Conservation (phyloP, 30 jellyfish, hydroid and myxozoan genomes). For the Aurelia sp. region DNA sequence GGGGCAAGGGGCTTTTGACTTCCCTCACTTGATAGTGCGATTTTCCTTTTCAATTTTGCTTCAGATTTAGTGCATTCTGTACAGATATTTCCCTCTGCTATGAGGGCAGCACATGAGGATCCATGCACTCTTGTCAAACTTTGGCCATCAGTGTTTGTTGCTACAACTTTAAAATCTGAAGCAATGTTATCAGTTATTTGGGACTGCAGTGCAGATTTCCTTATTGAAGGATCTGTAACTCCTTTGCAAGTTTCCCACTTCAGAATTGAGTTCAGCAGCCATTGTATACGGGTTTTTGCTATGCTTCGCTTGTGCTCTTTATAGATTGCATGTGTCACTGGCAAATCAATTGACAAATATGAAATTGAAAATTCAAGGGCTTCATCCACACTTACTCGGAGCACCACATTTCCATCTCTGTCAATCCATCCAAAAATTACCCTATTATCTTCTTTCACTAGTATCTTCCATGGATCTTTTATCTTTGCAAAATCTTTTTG, state of each 20-base stretch:
- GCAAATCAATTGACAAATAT: not conserved
- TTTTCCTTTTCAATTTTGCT: too few relatives aligned
- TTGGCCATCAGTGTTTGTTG: not conserved
- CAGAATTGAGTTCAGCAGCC: not conserved
- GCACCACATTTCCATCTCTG: slow-evolving; percentile 1
- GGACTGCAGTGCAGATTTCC: not conserved
- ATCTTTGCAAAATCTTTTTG: too few relatives aligned
- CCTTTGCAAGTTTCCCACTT: not conserved
- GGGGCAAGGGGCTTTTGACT: too few relatives aligned
- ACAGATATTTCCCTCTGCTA: too few relatives aligned
- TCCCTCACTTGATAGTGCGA: too few relatives aligned
- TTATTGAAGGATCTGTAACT: not conserved
- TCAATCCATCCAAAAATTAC: slow-evolving; percentile 6
- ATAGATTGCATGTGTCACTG: too few relatives aligned
- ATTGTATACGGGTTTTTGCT: not conserved
- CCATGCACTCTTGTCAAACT: too few relatives aligned
- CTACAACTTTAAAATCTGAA: not conserved
- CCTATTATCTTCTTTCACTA: slow-evolving; percentile 6
- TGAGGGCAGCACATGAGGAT: too few relatives aligned
- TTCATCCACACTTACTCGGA: slow-evolving; percentile 4
- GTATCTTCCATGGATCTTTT: slow-evolving; percentile 8
- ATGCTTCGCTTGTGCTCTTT: slow-evolving; percentile 4
- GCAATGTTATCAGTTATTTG: not conserved
- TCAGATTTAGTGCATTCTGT: too few relatives aligned
- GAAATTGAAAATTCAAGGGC: slow-evolving; percentile 2